Percentiles rank a stretch among this genome's conserved stretches.
phyloP scores from a whole-genome alignment of 2,888 invertebrate species.

The Xestia xanthographa region DNA sequence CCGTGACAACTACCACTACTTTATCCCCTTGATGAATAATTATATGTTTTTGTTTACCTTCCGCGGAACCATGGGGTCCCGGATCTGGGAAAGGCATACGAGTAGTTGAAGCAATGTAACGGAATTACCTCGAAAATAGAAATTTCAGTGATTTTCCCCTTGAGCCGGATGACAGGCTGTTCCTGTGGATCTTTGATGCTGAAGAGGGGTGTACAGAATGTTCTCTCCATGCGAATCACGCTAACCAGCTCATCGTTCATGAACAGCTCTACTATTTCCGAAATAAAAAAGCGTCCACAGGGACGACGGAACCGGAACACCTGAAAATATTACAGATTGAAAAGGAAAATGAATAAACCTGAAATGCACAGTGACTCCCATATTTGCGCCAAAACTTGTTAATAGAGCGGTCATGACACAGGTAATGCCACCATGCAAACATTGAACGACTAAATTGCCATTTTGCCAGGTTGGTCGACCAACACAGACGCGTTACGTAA shows the following conservation, averaged over 20 bases:
- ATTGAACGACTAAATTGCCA: no score
- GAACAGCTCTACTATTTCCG: slow-evolving; percentile 76
- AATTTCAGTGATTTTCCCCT: slow-evolving; percentile 58
- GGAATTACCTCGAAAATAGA: slow-evolving; percentile 12
- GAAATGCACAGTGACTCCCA: not conserved
- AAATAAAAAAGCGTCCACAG: slow-evolving; percentile 65
- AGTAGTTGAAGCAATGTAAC: not conserved
- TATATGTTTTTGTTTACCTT: not conserved
- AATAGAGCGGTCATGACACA: no score
- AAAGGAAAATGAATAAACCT: not conserved
- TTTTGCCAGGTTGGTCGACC: not conserved
- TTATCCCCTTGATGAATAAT: no score
- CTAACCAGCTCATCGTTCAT: slow-evolving; percentile 70
- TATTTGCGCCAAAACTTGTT: not conserved
- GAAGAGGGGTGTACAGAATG: slow-evolving; percentile 75
- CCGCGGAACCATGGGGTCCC: no score
- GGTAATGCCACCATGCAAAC: no score
- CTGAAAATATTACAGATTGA: slow-evolving; percentile 61
- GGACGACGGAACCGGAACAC: slow-evolving; percentile 76
- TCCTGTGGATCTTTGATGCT: slow-evolving; percentile 73
- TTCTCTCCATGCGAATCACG: slow-evolving; percentile 74
- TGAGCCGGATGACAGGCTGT: slow-evolving; percentile 72
- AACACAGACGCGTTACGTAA: not conserved
- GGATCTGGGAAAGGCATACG: not conserved
- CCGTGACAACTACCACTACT: not conserved